A percentile compares a stretch with the other conserved stretches of the same genome.
Conservation (phyloP, 1,140 invertebrate genomes). For the Brachionus manjavacas region DNA sequence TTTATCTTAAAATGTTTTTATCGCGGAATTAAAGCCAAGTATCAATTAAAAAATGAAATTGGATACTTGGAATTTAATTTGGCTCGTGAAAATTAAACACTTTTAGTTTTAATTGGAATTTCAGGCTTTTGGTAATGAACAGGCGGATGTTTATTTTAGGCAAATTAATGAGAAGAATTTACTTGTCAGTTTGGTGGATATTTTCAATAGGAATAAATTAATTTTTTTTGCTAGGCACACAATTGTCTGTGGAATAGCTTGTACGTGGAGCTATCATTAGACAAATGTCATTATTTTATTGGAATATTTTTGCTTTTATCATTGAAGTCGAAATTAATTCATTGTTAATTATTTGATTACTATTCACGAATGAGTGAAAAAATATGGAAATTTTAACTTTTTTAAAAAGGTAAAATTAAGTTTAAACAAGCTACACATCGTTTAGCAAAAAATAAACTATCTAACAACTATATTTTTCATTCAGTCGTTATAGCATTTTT, state of each 20-base stretch:
- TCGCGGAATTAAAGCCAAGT: background rate
- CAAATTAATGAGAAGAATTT: background rate
- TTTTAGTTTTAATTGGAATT: background rate
- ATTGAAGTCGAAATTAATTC: background rate
- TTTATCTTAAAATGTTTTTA: background rate
- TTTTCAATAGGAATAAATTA: background rate
- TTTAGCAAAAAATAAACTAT: background rate
- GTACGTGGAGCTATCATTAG: background rate
- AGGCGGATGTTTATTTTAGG: background rate
- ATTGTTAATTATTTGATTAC: background rate
- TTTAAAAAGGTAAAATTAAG: background rate
- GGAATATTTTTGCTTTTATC: background rate
- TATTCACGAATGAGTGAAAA: background rate
- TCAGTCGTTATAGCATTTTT: background rate
- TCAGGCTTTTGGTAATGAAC: background rate
- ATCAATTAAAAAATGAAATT: background rate
- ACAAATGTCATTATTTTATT: slow-evolving; percentile 21
- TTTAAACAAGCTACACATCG: background rate
- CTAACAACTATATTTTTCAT: background rate
- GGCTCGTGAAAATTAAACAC: background rate
- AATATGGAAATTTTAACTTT: slow-evolving; percentile 16
- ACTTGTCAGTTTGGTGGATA: background rate
- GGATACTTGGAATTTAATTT: background rate
- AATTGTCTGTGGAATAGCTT: background rate
- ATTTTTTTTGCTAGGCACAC: background rate